Evolutionary conservation across 2,888 invertebrate species (phyloP).

Genomic region (Seira musarum): DNA sequence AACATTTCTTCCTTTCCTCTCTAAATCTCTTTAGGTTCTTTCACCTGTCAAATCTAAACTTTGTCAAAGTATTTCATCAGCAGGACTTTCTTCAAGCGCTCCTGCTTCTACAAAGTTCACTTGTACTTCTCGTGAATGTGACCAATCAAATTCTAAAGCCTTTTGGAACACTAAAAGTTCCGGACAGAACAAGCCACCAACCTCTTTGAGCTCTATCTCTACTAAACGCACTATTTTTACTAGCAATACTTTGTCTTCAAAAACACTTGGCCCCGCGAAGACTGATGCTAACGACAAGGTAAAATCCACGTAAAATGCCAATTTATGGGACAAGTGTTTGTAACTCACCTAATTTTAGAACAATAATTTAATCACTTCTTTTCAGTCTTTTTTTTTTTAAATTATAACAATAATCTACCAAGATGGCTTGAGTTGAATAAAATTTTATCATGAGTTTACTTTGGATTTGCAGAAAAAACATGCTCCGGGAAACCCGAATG

Average conservation of each 20-base stretch:
- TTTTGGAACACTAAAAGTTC: constrained; percentile 51
- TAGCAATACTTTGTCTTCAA: constrained; percentile 50
- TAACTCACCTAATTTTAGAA: too few species aligned
- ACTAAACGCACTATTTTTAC: constrained; percentile 57
- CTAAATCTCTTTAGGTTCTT: constrained; percentile 50
- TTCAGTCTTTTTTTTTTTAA: constrained; percentile 16
- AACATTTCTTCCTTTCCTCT: not conserved
- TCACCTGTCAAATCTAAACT: constrained; percentile 62
- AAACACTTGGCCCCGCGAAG: constrained; percentile 48
- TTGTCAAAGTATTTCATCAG: constrained; percentile 54
- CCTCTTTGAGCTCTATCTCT: constrained; percentile 47
- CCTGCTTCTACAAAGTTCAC: constrained; percentile 38
- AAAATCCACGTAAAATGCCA: constrained; percentile 18
- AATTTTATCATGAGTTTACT: too few species aligned
- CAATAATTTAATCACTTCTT: not conserved
- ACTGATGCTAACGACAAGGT: constrained; percentile 43
- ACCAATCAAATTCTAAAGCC: constrained; percentile 35
- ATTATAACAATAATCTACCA: not conserved
- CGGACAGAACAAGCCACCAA: constrained; percentile 41
- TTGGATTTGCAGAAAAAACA: constrained; percentile 36
- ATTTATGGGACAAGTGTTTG: constrained; percentile 7
- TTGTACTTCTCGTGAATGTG: constrained; percentile 43
- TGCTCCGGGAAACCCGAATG: constrained; percentile 20
- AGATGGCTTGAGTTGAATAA: not conserved
- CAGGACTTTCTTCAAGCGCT: constrained; percentile 50